Base-by-base conservation (phyloP, 2,888 invertebrate genomes). In the Meloe dianella region DNA sequence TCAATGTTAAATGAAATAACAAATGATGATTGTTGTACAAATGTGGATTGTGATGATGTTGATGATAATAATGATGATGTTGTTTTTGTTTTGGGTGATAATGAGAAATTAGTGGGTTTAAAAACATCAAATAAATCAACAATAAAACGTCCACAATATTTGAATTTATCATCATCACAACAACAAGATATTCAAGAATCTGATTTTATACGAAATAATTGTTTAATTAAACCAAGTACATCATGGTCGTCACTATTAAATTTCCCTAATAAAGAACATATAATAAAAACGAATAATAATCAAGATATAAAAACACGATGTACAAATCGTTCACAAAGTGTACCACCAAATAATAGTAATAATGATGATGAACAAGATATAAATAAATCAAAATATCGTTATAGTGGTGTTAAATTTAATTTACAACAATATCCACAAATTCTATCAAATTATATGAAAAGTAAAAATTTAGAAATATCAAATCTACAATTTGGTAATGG, bases 351-450 rank as follows among this genome's bases (percentile, higher is more conserved):
- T 66, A 72, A 75, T 29, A 67, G 68, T 56, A 72, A 74, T 68
- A 68, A 70, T 38, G 70, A 73, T 12, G 66, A 68, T 38, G 38
- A 7, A 38, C 38, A 14, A 38, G 38, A 38, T 38, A 38, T 10
- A 38, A 56, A 69, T 60, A 70, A 72, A 58, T 73, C 80, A 1
- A 80, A 79, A 61, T 89, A 88, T 77, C 87, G 88, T 85, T 88
- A 89, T 86, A 89, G 90, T 81, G 90, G 90, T 77, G 89, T 90
- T 81, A 91, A 91, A 83, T 91, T 91, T 80, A 90, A 90, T 81
- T 89, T 91, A 78, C 89, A 89, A 81, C 90, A 91, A 83, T 90
- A 90, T 84, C 90, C 91, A 32, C 90, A 91, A 81, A 91, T 91
- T 81, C 90, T 90, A 74, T 89, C 89, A 75, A 91, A 91, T 83